Conservation (phyloP, 2,888 invertebrate species). For the Andrena hattorfiana region DNA sequence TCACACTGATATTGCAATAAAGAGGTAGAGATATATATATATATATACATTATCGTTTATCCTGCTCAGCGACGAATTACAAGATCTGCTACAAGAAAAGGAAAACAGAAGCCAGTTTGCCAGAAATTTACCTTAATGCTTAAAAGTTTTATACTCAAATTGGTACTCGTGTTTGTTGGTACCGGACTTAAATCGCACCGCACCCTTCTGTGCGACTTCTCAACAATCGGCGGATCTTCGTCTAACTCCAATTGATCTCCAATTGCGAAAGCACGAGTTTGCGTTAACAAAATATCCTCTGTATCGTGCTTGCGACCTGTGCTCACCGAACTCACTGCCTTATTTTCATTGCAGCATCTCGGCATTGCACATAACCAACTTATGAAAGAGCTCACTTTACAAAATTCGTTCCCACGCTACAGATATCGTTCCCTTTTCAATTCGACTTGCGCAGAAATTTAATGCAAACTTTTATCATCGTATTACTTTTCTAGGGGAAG, state of each 20-base stretch:
- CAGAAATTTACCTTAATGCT: slow-evolving; percentile 80
- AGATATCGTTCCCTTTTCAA: slow-evolving; percentile 22
- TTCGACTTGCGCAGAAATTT: slow-evolving; percentile 48
- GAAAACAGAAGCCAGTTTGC: slow-evolving; percentile 7
- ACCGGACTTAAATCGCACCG: slow-evolving; percentile 84
- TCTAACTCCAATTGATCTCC: slow-evolving; percentile 79
- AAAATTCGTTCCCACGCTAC: slow-evolving; percentile 55
- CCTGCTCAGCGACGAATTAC: neutral
- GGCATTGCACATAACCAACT: slow-evolving; percentile 83
- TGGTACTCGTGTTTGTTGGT: slow-evolving; percentile 80
- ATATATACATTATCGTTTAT: neutral
- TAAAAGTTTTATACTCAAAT: slow-evolving; percentile 81
- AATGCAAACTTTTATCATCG: slow-evolving; percentile 39
- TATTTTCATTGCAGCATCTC: slow-evolving; percentile 84
- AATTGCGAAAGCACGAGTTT: slow-evolving; percentile 77
- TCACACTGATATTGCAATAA: neutral
- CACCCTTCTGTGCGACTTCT: slow-evolving; percentile 82
- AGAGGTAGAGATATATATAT: neutral
- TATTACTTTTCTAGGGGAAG: slow-evolving; percentile 31
- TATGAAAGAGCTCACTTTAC: slow-evolving; percentile 63
- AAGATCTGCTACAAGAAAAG: neutral
- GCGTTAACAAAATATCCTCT: slow-evolving; percentile 79
- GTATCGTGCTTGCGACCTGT: slow-evolving; percentile 78
- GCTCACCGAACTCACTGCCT: slow-evolving; percentile 83
- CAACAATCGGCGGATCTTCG: slow-evolving; percentile 79